phyloP scores from a whole-genome alignment of 2,888 invertebrate species.

The Andrena bucephala region DNA sequence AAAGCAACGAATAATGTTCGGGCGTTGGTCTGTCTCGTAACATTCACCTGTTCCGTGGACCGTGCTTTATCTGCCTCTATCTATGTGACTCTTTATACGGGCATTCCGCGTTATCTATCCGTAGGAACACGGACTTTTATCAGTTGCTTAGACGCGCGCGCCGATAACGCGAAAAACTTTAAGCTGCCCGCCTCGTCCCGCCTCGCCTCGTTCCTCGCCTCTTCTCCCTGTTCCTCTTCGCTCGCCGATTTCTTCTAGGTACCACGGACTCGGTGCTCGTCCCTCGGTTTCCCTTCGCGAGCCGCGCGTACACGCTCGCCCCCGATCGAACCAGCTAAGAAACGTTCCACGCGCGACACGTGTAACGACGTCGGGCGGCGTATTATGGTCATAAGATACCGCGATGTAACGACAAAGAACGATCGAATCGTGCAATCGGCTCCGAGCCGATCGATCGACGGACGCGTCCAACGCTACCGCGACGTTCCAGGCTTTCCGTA shows the following conservation, averaged over 20 bases:
- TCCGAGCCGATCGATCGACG: no score
- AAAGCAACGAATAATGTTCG: constrained; percentile 71
- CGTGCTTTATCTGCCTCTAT: constrained; percentile 83
- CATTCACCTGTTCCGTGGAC: constrained; percentile 82
- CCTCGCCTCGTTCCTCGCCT: constrained; percentile 59
- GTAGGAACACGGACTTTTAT: constrained; percentile 83
- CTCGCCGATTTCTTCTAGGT: constrained; percentile 31
- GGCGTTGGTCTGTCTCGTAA: constrained; percentile 81
- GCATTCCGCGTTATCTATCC: constrained; percentile 82
- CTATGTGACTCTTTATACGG: constrained; percentile 83
- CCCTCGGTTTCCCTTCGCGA: no score
- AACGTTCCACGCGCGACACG: no score
- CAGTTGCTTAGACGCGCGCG: constrained; percentile 83
- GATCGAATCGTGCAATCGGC: no score
- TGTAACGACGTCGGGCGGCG: no score
- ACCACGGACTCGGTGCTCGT: no score
- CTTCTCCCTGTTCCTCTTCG: constrained; percentile 29
- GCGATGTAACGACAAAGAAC: no score
- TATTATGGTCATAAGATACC: no score
- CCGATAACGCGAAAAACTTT: constrained; percentile 79
- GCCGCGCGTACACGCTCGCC: no score
- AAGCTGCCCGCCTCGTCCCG: constrained; percentile 67
- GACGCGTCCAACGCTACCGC: no score
- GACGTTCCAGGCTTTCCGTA: no score
- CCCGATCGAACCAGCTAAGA: no score